Evolutionary conservation across 2,888 invertebrate genomes (phyloP).

Genomic region (Drosophila testacea): DNA sequence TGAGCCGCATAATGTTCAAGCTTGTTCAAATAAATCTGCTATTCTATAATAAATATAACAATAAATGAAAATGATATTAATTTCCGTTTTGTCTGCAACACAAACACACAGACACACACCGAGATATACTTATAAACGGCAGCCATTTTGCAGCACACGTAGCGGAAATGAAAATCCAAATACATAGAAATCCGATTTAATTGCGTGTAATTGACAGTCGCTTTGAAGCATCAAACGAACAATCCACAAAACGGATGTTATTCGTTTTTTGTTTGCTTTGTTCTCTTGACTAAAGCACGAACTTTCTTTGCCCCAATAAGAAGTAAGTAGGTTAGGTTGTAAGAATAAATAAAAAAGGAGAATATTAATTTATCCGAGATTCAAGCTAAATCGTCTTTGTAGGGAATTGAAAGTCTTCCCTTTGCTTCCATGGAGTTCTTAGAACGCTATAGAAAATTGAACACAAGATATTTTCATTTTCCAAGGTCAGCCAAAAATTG

Average conservation of each 20-base stretch:
- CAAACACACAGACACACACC: conserved; percentile 18
- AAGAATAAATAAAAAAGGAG: background rate
- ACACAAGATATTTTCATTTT: background rate
- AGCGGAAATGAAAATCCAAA: conserved; percentile 68
- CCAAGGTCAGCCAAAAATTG: background rate
- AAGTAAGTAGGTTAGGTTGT: background rate
- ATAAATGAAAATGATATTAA: conserved; percentile 74
- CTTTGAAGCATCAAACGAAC: conserved; percentile 55
- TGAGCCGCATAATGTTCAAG: conserved; percentile 36
- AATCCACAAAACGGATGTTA: conserved; percentile 64
- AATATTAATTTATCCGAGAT: background rate
- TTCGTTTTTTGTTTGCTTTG: conserved; percentile 38
- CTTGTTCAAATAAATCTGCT: conserved; percentile 51
- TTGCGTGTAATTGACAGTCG: conserved; percentile 74
- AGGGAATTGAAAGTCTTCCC: background rate
- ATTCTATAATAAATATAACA: conserved; percentile 52
- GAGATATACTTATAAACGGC: background rate
- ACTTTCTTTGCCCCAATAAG: background rate
- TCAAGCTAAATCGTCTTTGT: background rate
- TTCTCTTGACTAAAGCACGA: background rate
- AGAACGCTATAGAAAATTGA: background rate
- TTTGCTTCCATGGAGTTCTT: background rate
- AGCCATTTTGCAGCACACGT: conserved; percentile 46
- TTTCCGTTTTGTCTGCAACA: conserved; percentile 61
- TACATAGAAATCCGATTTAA: conserved; percentile 67